Percentiles rank a stretch among this genome's conserved stretches.
phyloP scores from a whole-genome alignment of 1,140 invertebrate species.

The Dendrolimus punctatus region DNA sequence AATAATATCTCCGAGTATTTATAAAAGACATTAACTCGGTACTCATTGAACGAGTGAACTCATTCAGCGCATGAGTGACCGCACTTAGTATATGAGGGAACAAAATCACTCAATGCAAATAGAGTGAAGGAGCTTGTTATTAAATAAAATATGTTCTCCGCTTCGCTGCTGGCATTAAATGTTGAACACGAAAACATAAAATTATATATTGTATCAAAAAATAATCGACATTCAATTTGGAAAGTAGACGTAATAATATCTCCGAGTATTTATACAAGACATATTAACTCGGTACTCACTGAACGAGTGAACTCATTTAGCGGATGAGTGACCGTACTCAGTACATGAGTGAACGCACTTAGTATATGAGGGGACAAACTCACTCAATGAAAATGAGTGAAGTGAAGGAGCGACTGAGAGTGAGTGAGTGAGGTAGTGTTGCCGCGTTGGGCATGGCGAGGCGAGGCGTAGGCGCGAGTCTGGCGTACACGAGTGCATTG shows the following conservation, averaged over 20 bases:
- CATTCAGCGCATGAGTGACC: too few relatives aligned
- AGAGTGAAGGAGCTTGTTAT: constrained; percentile 14
- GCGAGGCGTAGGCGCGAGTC: constrained; percentile 12
- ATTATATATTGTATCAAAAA: too few relatives aligned
- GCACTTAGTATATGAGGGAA: too few relatives aligned
- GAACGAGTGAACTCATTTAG: too few relatives aligned
- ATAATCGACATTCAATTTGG: constrained; percentile 12
- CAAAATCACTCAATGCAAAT: too few relatives aligned
- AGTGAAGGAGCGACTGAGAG: background rate
- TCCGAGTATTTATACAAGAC: background rate
- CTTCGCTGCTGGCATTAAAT: constrained; percentile 7
- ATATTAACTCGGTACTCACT: too few relatives aligned
- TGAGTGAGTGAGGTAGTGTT: constrained; percentile 17
- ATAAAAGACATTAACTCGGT: too few relatives aligned
- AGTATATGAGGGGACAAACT: too few relatives aligned
- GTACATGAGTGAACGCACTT: too few relatives aligned
- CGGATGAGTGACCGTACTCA: too few relatives aligned
- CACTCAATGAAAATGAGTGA: too few relatives aligned
- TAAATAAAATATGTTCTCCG: constrained; percentile 20
- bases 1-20: constrained; percentile 2
- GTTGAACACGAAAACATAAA: background rate
- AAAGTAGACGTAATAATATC: constrained; percentile 12
- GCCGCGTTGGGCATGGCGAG: constrained; percentile 17
- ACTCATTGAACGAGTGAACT: too few relatives aligned
- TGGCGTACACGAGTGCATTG: constrained; percentile 14